A percentile compares a stretch with the other conserved stretches of the same genome.
Evolutionary conservation across 23 tunicate species (phyloP).

Genomic region (Styela plicata): DNA sequence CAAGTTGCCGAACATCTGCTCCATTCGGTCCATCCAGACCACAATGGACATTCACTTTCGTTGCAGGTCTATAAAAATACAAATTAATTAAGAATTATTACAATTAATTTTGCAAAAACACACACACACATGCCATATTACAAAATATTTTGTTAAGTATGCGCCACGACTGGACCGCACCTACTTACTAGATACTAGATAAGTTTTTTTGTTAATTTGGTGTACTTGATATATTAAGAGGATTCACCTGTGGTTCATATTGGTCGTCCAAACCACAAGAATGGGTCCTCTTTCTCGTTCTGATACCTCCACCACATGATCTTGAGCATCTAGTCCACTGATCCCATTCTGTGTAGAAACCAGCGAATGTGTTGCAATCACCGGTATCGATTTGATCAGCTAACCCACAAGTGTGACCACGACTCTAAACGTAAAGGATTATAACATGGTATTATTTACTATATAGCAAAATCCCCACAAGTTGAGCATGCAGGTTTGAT

Average conservation of each 20-base stretch:
- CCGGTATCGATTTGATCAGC: constrained; percentile 40
- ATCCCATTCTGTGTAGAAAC: constrained; percentile 49
- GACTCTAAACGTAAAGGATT: constrained; percentile 18
- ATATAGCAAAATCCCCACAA: no score
- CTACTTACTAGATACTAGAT: no score
- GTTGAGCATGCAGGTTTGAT: no score
- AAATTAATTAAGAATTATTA: no score
- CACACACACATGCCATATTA: no score
- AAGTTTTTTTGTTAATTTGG: no score
- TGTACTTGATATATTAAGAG: no score
- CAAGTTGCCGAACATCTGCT: constrained; percentile 79
- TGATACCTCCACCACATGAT: constrained; percentile 82
- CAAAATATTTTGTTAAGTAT: no score
- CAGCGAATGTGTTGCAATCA: constrained; percentile 54
- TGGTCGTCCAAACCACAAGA: constrained; percentile 57
- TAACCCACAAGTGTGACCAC: constrained; percentile 70
- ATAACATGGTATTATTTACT: no score
- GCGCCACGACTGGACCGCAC: no score
- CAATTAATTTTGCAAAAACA: no score
- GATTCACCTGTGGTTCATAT: constrained; percentile 5
- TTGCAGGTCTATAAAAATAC: constrained; percentile 46
- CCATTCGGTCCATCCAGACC: constrained; percentile 92
- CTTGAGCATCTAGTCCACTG: constrained; percentile 64
- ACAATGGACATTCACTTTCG: constrained; percentile 50
- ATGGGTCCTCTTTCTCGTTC: constrained; percentile 45